Conservation (phyloP, 1,140 invertebrate genomes). For the Tetragonula clypearis region DNA sequence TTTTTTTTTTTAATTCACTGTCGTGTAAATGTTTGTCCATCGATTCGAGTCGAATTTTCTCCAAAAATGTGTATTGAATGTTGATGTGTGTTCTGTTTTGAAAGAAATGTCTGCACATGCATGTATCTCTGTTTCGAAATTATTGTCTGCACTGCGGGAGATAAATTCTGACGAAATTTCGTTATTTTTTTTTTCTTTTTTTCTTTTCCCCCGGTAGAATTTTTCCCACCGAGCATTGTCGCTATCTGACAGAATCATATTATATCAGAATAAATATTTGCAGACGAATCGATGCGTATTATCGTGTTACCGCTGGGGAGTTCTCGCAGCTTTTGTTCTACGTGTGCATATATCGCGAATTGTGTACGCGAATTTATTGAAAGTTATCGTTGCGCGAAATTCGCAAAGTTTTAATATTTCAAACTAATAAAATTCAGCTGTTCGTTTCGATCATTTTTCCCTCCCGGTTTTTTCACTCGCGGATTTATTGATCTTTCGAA, state of each 20-base stretch:
- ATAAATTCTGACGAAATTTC: neutral
- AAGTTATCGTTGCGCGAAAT: neutral
- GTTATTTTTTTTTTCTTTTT: neutral
- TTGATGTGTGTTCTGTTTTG: neutral
- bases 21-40: no score
- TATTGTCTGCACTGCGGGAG: neutral
- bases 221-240: neutral
- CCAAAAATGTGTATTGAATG: no score
- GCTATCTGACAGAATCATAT: neutral
- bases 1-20: no score
- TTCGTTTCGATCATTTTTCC: no score
- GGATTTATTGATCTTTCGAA: neutral
- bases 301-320: neutral
- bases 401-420: neutral
- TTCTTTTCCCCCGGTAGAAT: neutral
- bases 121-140: neutral
- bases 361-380: neutral
- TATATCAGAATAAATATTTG: conserved; percentile 11
- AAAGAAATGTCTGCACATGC: neutral
- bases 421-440: neutral
- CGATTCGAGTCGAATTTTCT: no score
- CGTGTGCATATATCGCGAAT: no score
- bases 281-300: neutral
- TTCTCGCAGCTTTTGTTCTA: neutral
- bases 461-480: neutral